Base-by-base conservation (phyloP, 30 jellyfish, hydroid and myxozoan species). In the Aurelia sp. region DNA sequence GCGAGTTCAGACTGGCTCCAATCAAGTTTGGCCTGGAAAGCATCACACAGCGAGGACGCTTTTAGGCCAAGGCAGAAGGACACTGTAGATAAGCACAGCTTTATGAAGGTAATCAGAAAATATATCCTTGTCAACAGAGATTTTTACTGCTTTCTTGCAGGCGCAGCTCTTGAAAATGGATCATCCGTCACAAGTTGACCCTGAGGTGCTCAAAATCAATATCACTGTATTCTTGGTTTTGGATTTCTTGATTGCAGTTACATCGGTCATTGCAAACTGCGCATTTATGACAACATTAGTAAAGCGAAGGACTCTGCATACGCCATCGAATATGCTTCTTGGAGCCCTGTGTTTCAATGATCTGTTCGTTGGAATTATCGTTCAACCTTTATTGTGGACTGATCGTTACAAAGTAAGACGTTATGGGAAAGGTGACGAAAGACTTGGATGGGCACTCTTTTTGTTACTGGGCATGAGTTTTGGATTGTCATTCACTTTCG, bases 311-410 rank as follows among this genome's bases (percentile, higher is more conserved):
- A 9, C 86, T 7, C 75, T 75, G 61, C 86, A 75, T 22, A n/a
- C 75, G 21, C 86, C 86, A 51, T 59, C 86, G 59, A 75, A 75
- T 27, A 15, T 75, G 18, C 74, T 75, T 4, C 75, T 75, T 11
- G 74, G 75, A 13, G 27, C 86, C 37, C 61, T 75, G 51, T 13
- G 86, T 30, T 11, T 75, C 19, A 75, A 58, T 57, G 86, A 75
- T 58, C 62, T 75, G 33, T 48, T 53, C 20, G 75, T 75, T 13
- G 86, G 86, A 19, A 13, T 75, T 3, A 23, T 75, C 4, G 30
- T 50, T 35, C 47, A 52, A 48, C 86, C 86, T 22, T n/a, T 75
- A 33, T 55, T 3, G 31, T 9, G 37, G 22, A 18, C 75, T 23
- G 3, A 15, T 50, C 40, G 3, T 4, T 51, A 0, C 10, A 22